Conservation (phyloP, 1,140 invertebrate species). For the Caenorhabditis tropicalis region DNA sequence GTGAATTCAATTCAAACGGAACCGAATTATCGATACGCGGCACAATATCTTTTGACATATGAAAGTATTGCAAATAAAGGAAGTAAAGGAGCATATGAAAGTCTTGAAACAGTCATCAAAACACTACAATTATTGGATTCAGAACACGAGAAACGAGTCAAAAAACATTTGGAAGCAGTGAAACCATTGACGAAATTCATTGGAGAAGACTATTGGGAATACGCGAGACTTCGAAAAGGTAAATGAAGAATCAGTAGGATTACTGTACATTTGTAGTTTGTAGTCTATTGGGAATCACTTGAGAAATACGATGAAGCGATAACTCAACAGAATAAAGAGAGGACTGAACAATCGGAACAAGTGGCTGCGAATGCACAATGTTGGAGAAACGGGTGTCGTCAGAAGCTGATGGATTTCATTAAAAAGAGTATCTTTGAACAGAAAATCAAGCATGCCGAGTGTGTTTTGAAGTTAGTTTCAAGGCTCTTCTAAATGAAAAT, state of each 20-base stretch:
- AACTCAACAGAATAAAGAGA: background rate
- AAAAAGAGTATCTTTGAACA: background rate
- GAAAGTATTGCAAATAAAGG: background rate
- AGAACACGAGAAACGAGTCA: background rate
- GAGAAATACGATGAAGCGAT: background rate
- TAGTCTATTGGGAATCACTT: background rate
- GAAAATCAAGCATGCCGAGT: background rate
- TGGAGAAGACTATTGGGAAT: conserved; percentile 23
- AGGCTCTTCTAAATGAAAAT: background rate
- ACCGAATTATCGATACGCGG: background rate
- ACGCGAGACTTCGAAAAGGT: background rate
- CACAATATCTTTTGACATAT: background rate
- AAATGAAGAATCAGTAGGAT: background rate
- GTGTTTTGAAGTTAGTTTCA: background rate
- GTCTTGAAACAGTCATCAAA: background rate
- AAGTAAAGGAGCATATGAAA: background rate
- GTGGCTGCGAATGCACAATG: background rate
- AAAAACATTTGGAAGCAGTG: background rate
- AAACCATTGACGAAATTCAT: background rate
- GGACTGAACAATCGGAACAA: background rate
- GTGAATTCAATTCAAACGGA: background rate
- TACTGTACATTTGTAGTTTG: background rate
- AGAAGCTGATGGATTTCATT: background rate
- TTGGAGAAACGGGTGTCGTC: conserved; percentile 14
- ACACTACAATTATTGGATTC: background rate